Evolutionary conservation across 2,113 vertebrate genomes (phyloP).

Genomic region (Psophia crepitans): DNA sequence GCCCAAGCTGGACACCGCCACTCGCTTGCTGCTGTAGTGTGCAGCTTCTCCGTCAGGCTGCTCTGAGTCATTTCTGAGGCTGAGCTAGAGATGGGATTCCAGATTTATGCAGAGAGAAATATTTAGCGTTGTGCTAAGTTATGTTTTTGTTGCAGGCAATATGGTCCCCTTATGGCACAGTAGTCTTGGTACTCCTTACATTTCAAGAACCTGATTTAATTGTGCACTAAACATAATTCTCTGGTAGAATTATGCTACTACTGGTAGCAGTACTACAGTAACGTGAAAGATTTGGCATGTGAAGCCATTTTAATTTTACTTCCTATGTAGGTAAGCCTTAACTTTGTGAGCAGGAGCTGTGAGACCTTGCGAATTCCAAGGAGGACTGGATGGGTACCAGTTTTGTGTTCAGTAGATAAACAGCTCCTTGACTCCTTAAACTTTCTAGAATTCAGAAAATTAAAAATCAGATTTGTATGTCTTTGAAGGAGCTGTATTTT

Average conservation of each 20-base stretch:
- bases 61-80: background rate
- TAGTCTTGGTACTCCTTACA: slow-evolving; percentile 8
- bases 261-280: slow-evolving; percentile 1
- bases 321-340: background rate
- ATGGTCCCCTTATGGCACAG: slow-evolving; percentile 60
- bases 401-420: background rate
- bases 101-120: slow-evolving; percentile 62
- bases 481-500: background rate
- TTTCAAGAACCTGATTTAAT: slow-evolving; percentile 42
- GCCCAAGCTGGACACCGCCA: rapidly evolving
- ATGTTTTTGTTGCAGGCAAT: slow-evolving; percentile 57
- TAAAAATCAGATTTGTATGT: rapidly evolving
- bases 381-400: background rate
- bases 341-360: background rate
- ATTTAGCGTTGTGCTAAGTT: slow-evolving; percentile 49
- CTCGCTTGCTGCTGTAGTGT: background rate
- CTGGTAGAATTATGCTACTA: too few species aligned
- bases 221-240: slow-evolving; percentile 8
- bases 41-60: background rate
- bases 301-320: background rate
- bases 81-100: background rate
- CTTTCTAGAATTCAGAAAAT: background rate
- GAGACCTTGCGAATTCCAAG: background rate
- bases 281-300: background rate
- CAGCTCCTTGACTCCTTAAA: background rate